A percentile compares a stretch with the other conserved stretches of the same genome.
Evolutionary conservation across 1,140 invertebrate species (phyloP).

Genomic region (Bathynomus jamesi): DNA sequence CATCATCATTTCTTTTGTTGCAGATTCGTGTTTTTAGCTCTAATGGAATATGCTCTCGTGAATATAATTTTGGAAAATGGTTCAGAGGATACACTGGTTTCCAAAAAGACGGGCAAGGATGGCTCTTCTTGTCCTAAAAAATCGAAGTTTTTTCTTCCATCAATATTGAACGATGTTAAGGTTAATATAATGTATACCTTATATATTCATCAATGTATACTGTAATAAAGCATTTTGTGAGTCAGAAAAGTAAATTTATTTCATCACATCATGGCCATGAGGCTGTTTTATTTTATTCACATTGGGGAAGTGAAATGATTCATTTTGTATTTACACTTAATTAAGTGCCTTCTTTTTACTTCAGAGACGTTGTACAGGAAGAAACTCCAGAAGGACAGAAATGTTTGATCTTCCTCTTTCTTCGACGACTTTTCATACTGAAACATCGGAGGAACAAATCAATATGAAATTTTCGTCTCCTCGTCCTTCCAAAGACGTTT

Average conservation of each 20-base stretch:
- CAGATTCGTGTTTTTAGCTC: slow-evolving; percentile 71
- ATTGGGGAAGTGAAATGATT: too few species aligned
- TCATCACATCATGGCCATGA: too few species aligned
- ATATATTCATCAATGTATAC: too few species aligned
- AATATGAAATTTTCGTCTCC: neutral
- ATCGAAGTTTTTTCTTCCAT: neutral
- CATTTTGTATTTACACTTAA: too few species aligned
- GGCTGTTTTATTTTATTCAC: too few species aligned
- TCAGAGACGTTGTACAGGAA: neutral
- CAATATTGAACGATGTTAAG: neutral
- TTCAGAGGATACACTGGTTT: slow-evolving; percentile 6
- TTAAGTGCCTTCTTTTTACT: neutral
- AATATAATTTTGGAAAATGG: slow-evolving; percentile 74
- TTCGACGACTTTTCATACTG: neutral
- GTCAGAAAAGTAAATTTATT: too few species aligned
- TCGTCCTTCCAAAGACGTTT: neutral
- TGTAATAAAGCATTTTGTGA: too few species aligned
- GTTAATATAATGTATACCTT: neutral
- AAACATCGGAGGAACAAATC: neutral
- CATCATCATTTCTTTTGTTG: neutral
- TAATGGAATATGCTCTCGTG: slow-evolving; percentile 85
- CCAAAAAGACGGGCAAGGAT: neutral
- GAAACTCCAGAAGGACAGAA: neutral
- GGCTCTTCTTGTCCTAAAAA: too few species aligned
- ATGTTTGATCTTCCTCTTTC: neutral